A percentile compares a stretch with the other conserved stretches of the same genome.
Conservation (phyloP, 2,113 vertebrate species). For the Sapajus apella region DNA sequence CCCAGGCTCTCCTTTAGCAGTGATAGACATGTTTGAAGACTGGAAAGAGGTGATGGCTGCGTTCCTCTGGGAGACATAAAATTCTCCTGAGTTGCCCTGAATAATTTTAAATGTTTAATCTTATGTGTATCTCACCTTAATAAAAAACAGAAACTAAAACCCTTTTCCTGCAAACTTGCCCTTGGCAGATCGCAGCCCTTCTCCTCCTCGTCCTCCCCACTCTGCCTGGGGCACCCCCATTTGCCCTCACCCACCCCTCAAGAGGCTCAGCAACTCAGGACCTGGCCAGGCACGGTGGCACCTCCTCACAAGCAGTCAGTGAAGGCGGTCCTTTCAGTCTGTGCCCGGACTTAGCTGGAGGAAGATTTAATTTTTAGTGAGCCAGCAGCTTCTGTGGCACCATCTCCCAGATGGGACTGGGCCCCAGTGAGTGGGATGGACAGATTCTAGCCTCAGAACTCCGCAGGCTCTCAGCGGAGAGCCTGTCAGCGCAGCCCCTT, state of each 20-base stretch:
- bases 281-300: not conserved
- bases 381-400: not conserved
- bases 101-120: not conserved
- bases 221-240: fast-evolving
- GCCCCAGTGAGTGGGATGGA: fast-evolving
- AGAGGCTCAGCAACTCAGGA: not conserved
- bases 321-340: not conserved
- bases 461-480: not conserved
- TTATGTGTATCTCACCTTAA: not conserved
- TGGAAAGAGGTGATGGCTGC: too few species aligned
- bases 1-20: not conserved
- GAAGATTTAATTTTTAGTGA: not conserved
- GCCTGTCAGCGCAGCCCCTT: fast-evolving
- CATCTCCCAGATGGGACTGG: not conserved
- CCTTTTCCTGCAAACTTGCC: not conserved
- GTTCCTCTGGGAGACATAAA: too few species aligned
- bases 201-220: fast-evolving
- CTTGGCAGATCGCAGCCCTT: not conserved
- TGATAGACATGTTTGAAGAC: not conserved
- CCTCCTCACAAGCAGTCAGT: not conserved
- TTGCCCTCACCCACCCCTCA: not conserved
- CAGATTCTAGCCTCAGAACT: not conserved
- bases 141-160: not conserved
- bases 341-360: not conserved
- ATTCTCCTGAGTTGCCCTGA: too few species aligned